Evolutionary conservation across 1,140 invertebrate genomes (phyloP), one percentile per base, ranked within the genome.

Genomic region (Diachasmimorpha longicaudata): DNA sequence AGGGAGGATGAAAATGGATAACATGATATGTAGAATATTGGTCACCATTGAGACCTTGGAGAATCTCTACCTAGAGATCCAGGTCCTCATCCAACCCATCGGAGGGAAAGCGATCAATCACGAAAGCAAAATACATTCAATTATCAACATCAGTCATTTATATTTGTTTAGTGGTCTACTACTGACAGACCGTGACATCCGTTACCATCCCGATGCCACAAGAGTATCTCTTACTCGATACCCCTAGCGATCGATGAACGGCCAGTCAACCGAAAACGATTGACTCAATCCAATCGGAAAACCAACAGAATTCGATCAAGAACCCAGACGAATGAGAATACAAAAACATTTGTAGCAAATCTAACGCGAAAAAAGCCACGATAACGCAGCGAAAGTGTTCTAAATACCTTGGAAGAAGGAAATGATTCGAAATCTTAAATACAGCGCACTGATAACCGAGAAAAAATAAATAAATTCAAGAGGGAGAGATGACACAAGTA

Each of bases 391-490:
- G 66, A 37, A 68, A 68, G 25, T 68, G 66, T 37, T 13, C 8
- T 8, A 4, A 36, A 37, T 0, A 39, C 36, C 66, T 68, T 39
- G 66, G 25, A 9, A 14, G 25, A 36, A 37, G 11, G 36, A 16
- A 68, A 68, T 39, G 4, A 36, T 39, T 13, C 8, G 10, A 66
- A 68, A 16, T 39, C 11, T 37, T 19, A n/a, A 68, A 68, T 4
- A 39, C 11, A 31, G 31, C 36, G 11, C 31, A 68, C 31, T 25
- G 14, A 19, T 23, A 25, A 25, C 5, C 46, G 19, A 66, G 25
- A 73, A 73, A 73, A 66, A 63, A 37, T n/a, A n/a, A n/a, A n/a
- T n/a, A n/a, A n/a, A n/a, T n/a, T 66, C n/a, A 72, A 31, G 21
- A 72, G 9, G 31, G 23, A 23, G 36, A 73, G 63, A 63, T 19